A percentile compares a stretch with the other conserved stretches of the same genome.
phyloP scores from a whole-genome alignment of 2,888 invertebrate genomes.

The Lasioglossum vierecki region DNA sequence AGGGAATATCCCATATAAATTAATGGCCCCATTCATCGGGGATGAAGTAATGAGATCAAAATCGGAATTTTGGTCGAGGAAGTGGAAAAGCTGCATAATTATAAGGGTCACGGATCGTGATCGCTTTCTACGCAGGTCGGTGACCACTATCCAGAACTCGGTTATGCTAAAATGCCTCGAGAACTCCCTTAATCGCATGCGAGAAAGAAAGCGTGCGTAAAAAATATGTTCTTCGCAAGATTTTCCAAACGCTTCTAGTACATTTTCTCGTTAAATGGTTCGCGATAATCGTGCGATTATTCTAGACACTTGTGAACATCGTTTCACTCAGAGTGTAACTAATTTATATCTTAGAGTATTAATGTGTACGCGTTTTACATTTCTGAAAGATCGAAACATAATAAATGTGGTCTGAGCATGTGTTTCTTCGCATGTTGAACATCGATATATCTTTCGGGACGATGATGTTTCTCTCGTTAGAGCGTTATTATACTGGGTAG shows the following conservation, averaged over 20 bases:
- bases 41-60: neutral
- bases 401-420: neutral
- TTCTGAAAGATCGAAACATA: neutral
- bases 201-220: constrained; percentile 47
- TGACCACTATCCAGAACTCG: constrained; percentile 63
- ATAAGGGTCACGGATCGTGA: constrained; percentile 18
- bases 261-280: constrained; percentile 25
- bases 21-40: neutral
- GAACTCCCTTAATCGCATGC: constrained; percentile 41
- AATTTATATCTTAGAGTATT: constrained; percentile 38
- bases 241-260: neutral
- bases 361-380: constrained; percentile 2
- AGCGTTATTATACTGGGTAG: neutral
- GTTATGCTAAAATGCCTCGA: constrained; percentile 56
- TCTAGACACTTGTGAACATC: neutral
- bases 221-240: constrained; percentile 3
- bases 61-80: constrained; percentile 1
- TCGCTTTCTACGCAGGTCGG: constrained; percentile 57
- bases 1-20: neutral
- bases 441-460: neutral
- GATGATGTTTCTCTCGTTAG: constrained; percentile 14
- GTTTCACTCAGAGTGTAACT: constrained; percentile 23
- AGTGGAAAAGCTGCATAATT: constrained; percentile 13
- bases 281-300: neutral
- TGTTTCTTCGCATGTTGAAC: neutral